Evolutionary conservation across 2,113 vertebrate genomes (phyloP).

Genomic region (Rhadina sibilatrix): DNA sequence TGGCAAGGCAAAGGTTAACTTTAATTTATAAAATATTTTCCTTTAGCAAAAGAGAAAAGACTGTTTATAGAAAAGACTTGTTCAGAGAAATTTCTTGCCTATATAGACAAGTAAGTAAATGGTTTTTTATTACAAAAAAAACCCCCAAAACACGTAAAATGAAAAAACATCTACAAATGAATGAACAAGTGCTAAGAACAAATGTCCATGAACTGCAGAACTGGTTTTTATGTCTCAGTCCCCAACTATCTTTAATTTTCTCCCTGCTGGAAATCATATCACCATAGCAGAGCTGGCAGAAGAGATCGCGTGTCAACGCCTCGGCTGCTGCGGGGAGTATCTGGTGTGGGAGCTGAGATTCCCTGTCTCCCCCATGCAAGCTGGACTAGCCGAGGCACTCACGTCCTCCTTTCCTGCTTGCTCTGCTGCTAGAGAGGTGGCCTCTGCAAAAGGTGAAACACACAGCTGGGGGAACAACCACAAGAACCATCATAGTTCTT

Average conservation of each 20-base stretch:
- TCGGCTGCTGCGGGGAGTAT: background rate
- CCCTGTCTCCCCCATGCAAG: background rate
- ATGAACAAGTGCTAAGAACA: background rate
- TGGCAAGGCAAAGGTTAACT: background rate
- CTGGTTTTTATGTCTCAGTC: background rate
- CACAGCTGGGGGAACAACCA: background rate
- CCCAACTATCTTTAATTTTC: slow-evolving; percentile 5
- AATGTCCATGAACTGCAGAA: background rate
- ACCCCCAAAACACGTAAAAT: background rate
- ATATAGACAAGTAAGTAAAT: background rate
- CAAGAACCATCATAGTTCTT: background rate
- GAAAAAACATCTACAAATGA: background rate
- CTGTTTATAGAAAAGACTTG: background rate
- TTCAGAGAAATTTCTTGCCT: background rate
- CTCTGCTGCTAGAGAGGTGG: background rate
- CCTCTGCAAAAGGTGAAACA: background rate
- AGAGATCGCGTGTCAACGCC: background rate
- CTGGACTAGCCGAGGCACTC: background rate
- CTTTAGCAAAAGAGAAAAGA: background rate
- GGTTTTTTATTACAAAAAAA: background rate
- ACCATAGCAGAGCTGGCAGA: background rate
- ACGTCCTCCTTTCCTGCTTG: background rate
- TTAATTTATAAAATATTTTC: background rate
- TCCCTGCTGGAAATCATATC: background rate
- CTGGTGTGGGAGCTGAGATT: background rate